These are phyloP conservation scores for Calameuta pallipes DNA, from an alignment of 2,888 invertebrate genomes.

Conservation along the genomic window DNA sequence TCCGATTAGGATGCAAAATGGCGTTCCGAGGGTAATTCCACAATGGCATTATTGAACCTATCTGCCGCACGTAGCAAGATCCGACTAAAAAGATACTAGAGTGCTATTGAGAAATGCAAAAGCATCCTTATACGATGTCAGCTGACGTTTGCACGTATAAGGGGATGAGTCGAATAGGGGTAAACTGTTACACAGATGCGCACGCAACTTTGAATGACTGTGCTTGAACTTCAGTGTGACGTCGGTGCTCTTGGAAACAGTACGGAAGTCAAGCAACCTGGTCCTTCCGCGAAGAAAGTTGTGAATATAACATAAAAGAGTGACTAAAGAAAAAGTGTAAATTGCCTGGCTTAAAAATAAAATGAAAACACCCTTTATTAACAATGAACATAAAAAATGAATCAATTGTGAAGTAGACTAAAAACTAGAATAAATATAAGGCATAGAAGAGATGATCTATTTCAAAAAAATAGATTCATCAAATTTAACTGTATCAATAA, in stretches of 20 bases:
- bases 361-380: background rate
- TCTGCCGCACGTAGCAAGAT: background rate
- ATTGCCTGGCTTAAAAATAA: background rate
- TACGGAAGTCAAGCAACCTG: background rate
- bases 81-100: constrained; percentile 21
- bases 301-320: background rate
- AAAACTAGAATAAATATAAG: background rate
- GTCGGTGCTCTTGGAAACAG: constrained; percentile 35
- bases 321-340: background rate
- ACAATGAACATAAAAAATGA: background rate
- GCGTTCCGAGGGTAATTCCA: constrained; percentile 5
- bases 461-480: background rate
- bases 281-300: background rate
- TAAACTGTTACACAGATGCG: constrained; percentile 31
- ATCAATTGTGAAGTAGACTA: background rate
- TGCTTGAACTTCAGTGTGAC: constrained; percentile 48
- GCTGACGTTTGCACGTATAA: background rate
- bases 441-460: background rate
- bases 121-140: background rate
- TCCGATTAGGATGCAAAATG: constrained; percentile 7
- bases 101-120: constrained; percentile 3
- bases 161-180: background rate
- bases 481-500: background rate
- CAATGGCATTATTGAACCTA: background rate
- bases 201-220: constrained; percentile 51